Conservation (phyloP, 2,113 vertebrate genomes). For the Cephalopterus ornatus region DNA sequence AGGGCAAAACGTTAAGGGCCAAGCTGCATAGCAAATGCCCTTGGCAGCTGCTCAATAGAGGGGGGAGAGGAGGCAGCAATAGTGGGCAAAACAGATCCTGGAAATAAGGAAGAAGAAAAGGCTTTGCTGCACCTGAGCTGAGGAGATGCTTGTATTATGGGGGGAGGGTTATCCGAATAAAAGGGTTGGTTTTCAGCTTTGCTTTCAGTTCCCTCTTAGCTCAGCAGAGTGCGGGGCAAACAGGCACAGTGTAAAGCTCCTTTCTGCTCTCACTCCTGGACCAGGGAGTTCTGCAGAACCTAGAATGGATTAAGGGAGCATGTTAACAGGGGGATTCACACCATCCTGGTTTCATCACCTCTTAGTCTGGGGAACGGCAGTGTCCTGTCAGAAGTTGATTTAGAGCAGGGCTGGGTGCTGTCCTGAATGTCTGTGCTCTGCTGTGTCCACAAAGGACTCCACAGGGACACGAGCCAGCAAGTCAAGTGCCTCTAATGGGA, state of each 20-base stretch:
- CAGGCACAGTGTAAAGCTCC: background rate
- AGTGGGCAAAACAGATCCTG: background rate
- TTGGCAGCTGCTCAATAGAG: background rate
- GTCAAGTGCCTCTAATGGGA: conserved; percentile 47
- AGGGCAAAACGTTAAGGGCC: conserved; percentile 12
- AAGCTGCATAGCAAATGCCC: conserved; percentile 46
- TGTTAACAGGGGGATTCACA: background rate
- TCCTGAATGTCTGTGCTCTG: background rate
- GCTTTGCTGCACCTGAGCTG: background rate
- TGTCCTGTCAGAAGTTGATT: conserved; percentile 1
- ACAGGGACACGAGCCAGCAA: background rate
- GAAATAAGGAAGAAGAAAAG: background rate
- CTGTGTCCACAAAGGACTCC: conserved; percentile 5
- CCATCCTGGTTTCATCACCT: background rate
- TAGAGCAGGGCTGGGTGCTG: background rate
- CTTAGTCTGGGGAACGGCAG: background rate
- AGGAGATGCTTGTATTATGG: background rate
- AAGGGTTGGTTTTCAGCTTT: background rate
- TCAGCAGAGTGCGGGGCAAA: background rate
- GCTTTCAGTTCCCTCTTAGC: background rate
- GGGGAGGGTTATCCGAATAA: background rate
- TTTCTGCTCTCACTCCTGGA: background rate
- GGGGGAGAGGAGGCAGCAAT: background rate
- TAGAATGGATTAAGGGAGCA: background rate
- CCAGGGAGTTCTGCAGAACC: background rate